Conservation (phyloP, 2,888 invertebrate species). For the Trichogramma evanescens region DNA sequence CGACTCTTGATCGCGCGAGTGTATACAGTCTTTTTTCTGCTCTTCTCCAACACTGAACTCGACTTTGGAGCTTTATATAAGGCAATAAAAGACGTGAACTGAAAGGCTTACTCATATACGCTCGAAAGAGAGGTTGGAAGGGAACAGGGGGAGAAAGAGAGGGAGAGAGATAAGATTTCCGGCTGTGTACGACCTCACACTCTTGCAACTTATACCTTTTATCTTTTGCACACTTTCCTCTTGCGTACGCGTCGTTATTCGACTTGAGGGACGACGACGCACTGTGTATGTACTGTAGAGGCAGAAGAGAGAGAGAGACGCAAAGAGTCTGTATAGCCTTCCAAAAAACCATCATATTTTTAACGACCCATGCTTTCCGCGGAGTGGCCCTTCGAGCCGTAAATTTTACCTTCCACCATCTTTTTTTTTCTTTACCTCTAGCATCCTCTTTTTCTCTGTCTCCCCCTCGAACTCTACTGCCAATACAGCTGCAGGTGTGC, state of each 20-base stretch:
- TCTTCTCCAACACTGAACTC: constrained; percentile 9
- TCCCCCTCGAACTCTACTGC: too few relatives aligned
- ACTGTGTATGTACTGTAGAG: constrained; percentile 3
- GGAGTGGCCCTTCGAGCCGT: not conserved
- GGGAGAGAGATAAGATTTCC: constrained; percentile 19
- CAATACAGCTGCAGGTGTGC: too few relatives aligned
- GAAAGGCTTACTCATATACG: constrained; percentile 21
- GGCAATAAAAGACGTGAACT: constrained; percentile 23
- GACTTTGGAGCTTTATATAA: constrained; percentile 23
- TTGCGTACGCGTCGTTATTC: constrained; percentile 14
- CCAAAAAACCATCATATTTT: constrained; percentile 20
- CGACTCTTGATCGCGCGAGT: not conserved
- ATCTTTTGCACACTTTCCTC: constrained; percentile 4
- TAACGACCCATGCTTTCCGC: constrained; percentile 10
- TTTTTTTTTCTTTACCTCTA: too few relatives aligned
- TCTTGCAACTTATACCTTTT: constrained; percentile 2
- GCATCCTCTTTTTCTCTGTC: too few relatives aligned
- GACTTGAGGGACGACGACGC: constrained; percentile 12
- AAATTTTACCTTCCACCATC: not conserved
- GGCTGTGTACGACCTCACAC: not conserved
- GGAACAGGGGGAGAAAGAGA: too few relatives aligned
- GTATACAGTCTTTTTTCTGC: constrained; percentile 24
- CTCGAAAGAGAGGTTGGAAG: not conserved
- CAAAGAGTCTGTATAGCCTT: constrained; percentile 13
- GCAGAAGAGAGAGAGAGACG: constrained; percentile 7